Evolutionary conservation across 2,113 vertebrate species (phyloP), one percentile per base, ranked within the genome.

Genomic region (Raja brachyura): DNA sequence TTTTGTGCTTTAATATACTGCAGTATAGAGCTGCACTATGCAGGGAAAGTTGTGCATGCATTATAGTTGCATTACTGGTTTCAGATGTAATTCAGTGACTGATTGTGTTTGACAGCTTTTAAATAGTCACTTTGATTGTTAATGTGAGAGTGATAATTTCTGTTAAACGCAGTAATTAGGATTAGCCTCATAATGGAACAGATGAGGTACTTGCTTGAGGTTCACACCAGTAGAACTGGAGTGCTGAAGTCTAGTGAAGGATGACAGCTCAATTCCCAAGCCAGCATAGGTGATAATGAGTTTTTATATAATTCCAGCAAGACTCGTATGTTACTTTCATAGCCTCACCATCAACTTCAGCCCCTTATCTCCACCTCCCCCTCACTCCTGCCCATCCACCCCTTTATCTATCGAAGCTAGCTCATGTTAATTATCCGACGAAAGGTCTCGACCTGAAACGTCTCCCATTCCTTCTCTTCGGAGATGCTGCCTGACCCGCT

Each of bases 141-240:
- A 73, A 92, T 92, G 54, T 74, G 25, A 22, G 68, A 92, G 90
- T 92, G 90, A 73, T 92, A 92, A 92, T 92, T 73, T 73, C 20
- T 73, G 90, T 92, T 92, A 92, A 92, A 92, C 73, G 33, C 33
- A 70, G 39, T 73, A 73, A 92, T 92, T 92, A 92, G 90, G 66
- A 92, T 73, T 73, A 92, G 66, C 90, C 39, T 73, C 33, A 22
- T 48, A 48, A 73, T 92, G 70, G 90, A 92, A 92, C 90, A 92
- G 90, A n/a, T 92, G 90, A 92, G 90, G 33, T 73, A 14, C 39
- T 92, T 74, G 22, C 90, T 54, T 92, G 90, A 54, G 68, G 7
- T 92, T 92, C 90, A 73, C 83, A 88, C 59, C 59, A 16, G 4
- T 63, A 48, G 39, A 92, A 92, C 33, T 73, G 5, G 8, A 73